phyloP scores from a whole-genome alignment of 2,113 vertebrate species.

The Perccottus glenii region DNA sequence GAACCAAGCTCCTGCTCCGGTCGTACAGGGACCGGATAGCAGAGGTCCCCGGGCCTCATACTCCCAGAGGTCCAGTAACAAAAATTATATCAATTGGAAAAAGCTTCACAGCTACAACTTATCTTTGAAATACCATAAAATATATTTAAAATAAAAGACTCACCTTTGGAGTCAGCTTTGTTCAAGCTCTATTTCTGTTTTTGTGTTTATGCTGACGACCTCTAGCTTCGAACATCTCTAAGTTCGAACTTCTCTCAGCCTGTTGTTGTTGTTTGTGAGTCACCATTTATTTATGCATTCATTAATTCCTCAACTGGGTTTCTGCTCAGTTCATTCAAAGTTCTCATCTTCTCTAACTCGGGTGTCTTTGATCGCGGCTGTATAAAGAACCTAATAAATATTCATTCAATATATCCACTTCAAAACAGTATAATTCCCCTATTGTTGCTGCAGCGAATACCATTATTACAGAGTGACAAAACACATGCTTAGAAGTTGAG shows the following conservation, averaged over 20 bases:
- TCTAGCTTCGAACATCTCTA: background rate
- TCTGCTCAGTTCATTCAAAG: background rate
- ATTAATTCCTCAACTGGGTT: conserved; percentile 2
- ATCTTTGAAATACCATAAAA: background rate
- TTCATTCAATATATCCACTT: conserved; percentile 9
- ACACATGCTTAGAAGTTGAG: background rate
- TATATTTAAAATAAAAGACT: background rate
- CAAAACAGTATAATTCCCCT: conserved; percentile 8
- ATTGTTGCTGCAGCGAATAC: background rate
- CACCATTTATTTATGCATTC: conserved; percentile 3
- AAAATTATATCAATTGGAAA: background rate
- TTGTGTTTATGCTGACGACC: background rate
- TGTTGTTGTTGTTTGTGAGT: background rate
- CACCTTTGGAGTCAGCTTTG: background rate
- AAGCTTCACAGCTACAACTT: background rate
- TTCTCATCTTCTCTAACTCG: background rate
- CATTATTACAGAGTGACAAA: background rate
- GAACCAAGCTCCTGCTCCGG: too few species aligned
- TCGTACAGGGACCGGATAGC: too few species aligned
- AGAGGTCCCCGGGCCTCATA: too few species aligned
- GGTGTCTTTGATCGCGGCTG: conserved; percentile 6
- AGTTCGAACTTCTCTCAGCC: background rate
- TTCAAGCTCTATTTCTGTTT: background rate
- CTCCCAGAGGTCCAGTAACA: too few species aligned
- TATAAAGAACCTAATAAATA: conserved; percentile 12